Evolutionary conservation across 2,113 vertebrate genomes (phyloP).

Genomic region (Pangasianodon hypophthalmus): DNA sequence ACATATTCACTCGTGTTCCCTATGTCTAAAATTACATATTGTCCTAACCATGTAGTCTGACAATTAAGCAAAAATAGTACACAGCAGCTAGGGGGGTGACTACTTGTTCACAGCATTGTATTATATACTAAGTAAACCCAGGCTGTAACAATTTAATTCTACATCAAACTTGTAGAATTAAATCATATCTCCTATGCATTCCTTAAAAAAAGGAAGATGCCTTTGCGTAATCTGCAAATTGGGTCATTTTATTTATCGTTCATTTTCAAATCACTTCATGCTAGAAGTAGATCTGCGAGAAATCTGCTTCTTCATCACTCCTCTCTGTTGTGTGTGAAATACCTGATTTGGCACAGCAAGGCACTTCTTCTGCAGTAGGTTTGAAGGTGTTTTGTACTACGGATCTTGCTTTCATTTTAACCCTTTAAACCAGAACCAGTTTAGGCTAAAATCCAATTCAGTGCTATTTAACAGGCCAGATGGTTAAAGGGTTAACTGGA

Average conservation of each 20-base stretch:
- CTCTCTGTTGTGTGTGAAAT: constrained; percentile 32
- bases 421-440: constrained; percentile 33
- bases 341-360: constrained; percentile 46
- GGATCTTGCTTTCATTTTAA: constrained; percentile 32
- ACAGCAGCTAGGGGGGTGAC: background rate
- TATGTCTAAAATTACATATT: background rate
- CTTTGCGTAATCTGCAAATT: constrained; percentile 31
- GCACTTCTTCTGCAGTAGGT: constrained; percentile 22
- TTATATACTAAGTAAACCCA: background rate
- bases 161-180: constrained; percentile 4
- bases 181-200: constrained; percentile 15
- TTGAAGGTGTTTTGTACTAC: background rate
- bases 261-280: background rate
- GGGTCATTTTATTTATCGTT: constrained; percentile 27
- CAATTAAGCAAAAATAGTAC: background rate
- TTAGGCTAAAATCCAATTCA: too few relatives aligned
- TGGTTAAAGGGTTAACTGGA: constrained; percentile 50
- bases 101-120: constrained; percentile 9
- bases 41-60: background rate
- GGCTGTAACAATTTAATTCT: constrained; percentile 13
- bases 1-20: background rate
- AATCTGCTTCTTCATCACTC: constrained; percentile 7
- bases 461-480: background rate
- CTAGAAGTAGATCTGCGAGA: constrained; percentile 3
- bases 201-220: constrained; percentile 1